phyloP scores from a whole-genome alignment of 2,113 vertebrate genomes.

The Phalacrocorax brasilianus region DNA sequence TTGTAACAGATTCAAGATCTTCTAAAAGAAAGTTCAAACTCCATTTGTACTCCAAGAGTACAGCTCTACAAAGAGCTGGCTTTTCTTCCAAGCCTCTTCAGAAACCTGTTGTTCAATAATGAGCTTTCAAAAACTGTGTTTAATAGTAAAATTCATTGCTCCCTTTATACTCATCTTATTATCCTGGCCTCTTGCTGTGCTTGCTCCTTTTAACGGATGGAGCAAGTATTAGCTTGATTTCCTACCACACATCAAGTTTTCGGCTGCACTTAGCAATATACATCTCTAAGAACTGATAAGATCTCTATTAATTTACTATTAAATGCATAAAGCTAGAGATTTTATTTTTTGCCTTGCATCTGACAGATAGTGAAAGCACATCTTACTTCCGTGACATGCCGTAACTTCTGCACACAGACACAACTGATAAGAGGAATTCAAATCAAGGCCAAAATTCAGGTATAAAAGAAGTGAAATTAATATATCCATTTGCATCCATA shows the following conservation, averaged over 20 bases:
- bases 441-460: not conserved
- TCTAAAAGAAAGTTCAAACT: not conserved
- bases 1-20: not conserved
- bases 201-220: not conserved
- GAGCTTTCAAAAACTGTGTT: slow-evolving; percentile 30
- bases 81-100: slow-evolving; percentile 1
- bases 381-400: not conserved
- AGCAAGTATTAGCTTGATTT: slow-evolving; percentile 42
- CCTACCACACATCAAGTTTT: not conserved
- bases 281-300: not conserved
- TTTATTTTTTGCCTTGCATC: not conserved
- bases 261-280: slow-evolving; percentile 16
- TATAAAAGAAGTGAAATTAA: not conserved
- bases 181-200: slow-evolving; percentile 3
- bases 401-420: not conserved
- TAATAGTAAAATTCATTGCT: slow-evolving; percentile 27
- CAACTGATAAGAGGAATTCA: not conserved
- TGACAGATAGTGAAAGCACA: not conserved
- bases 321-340: not conserved
- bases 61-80: not conserved
- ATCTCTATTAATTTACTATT: slow-evolving; percentile 10
- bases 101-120: slow-evolving; percentile 42
- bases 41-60: slow-evolving; percentile 10
- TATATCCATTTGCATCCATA: not conserved
- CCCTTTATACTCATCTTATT: slow-evolving; percentile 49